Evolutionary conservation across 2,888 invertebrate species (phyloP).

Genomic region (Cerceris ruficornis): DNA sequence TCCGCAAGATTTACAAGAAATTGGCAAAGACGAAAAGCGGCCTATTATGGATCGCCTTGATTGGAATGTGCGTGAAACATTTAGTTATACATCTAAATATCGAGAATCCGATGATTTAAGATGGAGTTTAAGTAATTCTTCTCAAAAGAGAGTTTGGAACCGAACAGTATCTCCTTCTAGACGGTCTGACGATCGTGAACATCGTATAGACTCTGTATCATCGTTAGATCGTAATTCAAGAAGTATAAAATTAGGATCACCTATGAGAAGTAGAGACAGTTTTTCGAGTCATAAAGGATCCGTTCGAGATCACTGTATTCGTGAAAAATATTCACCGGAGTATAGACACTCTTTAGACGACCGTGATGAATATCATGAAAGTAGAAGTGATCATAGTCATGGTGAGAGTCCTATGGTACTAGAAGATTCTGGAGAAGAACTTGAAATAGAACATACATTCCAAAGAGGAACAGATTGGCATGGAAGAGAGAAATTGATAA

Average conservation of each 20-base stretch:
- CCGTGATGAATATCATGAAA: slow-evolving; percentile 69
- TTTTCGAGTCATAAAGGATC: slow-evolving; percentile 57
- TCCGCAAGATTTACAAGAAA: slow-evolving; percentile 55
- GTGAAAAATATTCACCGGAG: slow-evolving; percentile 64
- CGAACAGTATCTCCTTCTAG: slow-evolving; percentile 57
- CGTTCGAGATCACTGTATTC: slow-evolving; percentile 61
- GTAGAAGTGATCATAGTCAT: slow-evolving; percentile 69
- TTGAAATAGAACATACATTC: slow-evolving; percentile 65
- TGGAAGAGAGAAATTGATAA: slow-evolving; percentile 63
- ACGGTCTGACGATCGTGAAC: slow-evolving; percentile 62
- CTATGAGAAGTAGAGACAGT: slow-evolving; percentile 61
- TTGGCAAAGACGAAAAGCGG: slow-evolving; percentile 71
- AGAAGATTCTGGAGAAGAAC: slow-evolving; percentile 71
- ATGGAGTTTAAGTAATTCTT: slow-evolving; percentile 75
- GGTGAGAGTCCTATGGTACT: slow-evolving; percentile 73
- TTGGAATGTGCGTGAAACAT: slow-evolving; percentile 75
- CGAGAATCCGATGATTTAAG: slow-evolving; percentile 76
- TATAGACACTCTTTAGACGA: slow-evolving; percentile 63
- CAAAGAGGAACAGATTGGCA: slow-evolving; percentile 68
- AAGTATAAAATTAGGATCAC: slow-evolving; percentile 59
- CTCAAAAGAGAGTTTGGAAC: slow-evolving; percentile 69
- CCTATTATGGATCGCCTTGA: slow-evolving; percentile 77
- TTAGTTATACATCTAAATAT: slow-evolving; percentile 68
- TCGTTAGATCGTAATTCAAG: slow-evolving; percentile 60
- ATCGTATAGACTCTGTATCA: slow-evolving; percentile 50